phyloP scores from a whole-genome alignment of 2,113 vertebrate genomes.

The Sigmodon hispidus region DNA sequence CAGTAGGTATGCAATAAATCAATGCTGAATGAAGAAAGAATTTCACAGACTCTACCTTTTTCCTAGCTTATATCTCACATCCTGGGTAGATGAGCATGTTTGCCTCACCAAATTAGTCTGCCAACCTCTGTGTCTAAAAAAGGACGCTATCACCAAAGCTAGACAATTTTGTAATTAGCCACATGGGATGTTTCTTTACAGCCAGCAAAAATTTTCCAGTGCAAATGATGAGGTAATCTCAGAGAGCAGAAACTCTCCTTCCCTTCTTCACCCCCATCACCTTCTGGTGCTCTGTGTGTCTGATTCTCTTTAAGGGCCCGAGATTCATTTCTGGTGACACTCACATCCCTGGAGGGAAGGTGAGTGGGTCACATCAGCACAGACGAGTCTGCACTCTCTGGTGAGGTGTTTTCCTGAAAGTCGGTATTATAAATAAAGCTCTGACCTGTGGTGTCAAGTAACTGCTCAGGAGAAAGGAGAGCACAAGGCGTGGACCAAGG shows the following conservation, averaged over 20 bases:
- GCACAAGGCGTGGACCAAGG: background rate
- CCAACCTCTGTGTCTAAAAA: background rate
- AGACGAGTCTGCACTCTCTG: slow-evolving; percentile 12
- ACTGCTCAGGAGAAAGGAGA: background rate
- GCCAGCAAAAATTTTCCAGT: slow-evolving; percentile 27
- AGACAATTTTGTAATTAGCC: slow-evolving; percentile 19
- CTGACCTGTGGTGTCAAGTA: slow-evolving; percentile 54
- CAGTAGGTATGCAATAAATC: background rate
- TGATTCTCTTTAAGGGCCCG: slow-evolving; percentile 32
- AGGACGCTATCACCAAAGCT: background rate
- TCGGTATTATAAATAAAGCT: background rate
- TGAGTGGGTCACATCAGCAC: background rate
- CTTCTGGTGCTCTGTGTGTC: background rate
- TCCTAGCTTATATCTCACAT: background rate
- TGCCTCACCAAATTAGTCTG: background rate
- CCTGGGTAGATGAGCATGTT: background rate
- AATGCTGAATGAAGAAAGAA: background rate
- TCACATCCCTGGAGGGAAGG: background rate
- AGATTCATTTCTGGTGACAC: slow-evolving; percentile 19
- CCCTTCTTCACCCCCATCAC: background rate
- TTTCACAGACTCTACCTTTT: background rate
- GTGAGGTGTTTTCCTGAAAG: background rate
- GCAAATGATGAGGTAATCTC: slow-evolving; percentile 8
- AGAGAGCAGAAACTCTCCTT: background rate
- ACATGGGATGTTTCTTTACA: background rate